Base-by-base conservation (phyloP, 1,140 invertebrate genomes). In the Augochlora pura region DNA sequence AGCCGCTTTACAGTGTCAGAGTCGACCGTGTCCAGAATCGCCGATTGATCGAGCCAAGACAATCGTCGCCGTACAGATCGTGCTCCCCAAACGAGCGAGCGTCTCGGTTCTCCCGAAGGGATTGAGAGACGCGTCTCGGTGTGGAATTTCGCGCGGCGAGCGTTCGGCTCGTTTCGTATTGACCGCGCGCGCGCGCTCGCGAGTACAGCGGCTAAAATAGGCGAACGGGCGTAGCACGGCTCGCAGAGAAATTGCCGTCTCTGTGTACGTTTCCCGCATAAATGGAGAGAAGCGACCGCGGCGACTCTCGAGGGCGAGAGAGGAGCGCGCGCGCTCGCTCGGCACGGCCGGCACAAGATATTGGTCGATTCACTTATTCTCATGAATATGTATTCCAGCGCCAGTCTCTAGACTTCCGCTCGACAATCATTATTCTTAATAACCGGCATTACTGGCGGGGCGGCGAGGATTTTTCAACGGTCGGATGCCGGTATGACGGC, bases 381-480 rank as follows among this genome's bases (percentile, higher is more conserved):
- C 84, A 86, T 86, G 83, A 86, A 86, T 86, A 86, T 86, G 83
- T 82, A 86, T 86, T 73, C 71, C 38, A 60, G 57, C 79, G 60
- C 65, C 75, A 75, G 84, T 79, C 70, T 71, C 71, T 75, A 57
- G 77, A 66, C 70, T 75, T 85, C 79, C 83, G 80, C 66, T 59
- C 63, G 54, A 81, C 84, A 85, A 79, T 85, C 84, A 86, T 86
- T 85, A 86, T 76, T 86, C 80, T 86, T 86, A 86, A 85, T 86
- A 86, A 86, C 84, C 80, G 67, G 57, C 75, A 82, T 86, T 86
- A 85, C 59, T 32, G 46, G 6, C 69, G 66, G 66, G 54, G 42
- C 64, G 49, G 80, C 66, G 65, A 72, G 62, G 57, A 71, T 84
- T 85, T 81, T 85, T 85, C 60, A 84, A 74, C 83, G 64, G 49